phyloP scores from a whole-genome alignment of 2,888 invertebrate genomes.

The Pollenia angustigena region DNA sequence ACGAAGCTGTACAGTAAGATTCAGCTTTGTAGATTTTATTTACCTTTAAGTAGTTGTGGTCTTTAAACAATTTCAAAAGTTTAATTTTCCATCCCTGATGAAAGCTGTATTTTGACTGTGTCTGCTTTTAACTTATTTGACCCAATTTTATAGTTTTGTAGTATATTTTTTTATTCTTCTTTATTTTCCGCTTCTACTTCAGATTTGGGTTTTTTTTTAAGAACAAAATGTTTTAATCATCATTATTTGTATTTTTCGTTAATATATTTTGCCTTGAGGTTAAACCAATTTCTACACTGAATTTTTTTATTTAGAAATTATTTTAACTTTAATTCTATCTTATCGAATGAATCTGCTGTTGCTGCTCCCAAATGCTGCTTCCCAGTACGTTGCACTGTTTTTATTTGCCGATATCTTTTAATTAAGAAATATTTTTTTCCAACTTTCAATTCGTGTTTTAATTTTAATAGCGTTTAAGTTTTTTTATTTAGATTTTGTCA shows the following conservation, averaged over 20 bases:
- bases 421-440: background rate
- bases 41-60: too few relatives aligned
- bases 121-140: slow-evolving; percentile 55
- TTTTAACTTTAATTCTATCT: slow-evolving; percentile 44
- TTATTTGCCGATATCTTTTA: slow-evolving; percentile 17
- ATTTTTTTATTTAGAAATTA: slow-evolving; percentile 12
- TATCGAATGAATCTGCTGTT: slow-evolving; percentile 31
- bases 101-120: background rate
- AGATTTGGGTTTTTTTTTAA: background rate
- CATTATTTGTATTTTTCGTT: slow-evolving; percentile 11
- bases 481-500: background rate
- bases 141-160: slow-evolving; percentile 54
- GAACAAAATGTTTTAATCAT: slow-evolving; percentile 15
- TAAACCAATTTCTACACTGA: slow-evolving; percentile 28
- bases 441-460: background rate
- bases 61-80: background rate
- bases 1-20: too few relatives aligned
- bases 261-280: slow-evolving; percentile 17
- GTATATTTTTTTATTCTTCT: slow-evolving; percentile 6
- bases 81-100: background rate
- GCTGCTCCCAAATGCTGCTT: background rate
- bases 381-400: background rate
- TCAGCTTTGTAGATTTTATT: too few relatives aligned
- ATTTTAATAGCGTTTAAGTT: background rate
- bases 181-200: background rate